Evolutionary conservation across 2,113 vertebrate species (phyloP), one percentile per base, ranked within the genome.

Genomic region (Pelusios castaneus): DNA sequence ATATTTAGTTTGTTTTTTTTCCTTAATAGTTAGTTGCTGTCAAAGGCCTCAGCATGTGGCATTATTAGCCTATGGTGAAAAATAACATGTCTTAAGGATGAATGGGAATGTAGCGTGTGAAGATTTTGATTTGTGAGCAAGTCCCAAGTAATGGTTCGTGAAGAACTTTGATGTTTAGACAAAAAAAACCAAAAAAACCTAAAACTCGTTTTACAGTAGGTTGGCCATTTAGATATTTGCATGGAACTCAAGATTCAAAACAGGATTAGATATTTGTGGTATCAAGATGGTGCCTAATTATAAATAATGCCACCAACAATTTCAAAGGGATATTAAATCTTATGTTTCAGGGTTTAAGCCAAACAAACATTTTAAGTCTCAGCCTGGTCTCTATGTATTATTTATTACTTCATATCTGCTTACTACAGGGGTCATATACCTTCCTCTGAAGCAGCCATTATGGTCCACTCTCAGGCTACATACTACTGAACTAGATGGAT

Each of bases 401-500:
- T 2, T 31, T 22, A 31, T 7, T 54, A 52, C 12, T 41, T 19
- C 63, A 0, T 11, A 2, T 77, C 80, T 54, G 14, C 45, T 7
- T 56, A 43, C 13, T 82, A 25, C 10, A 47, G 47, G 22, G 12
- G 89, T 77, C 81, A 84, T 38, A 5, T 1, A 6, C 25, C 92
- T 80, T 77, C 10, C 51, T 41, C 45, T 89, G 79, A 43, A 13
- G 10, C 12, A 17, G 83, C 78, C 60, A 89, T 41, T 70, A 47
- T 34, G 1, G 1, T 24, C 49, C 47, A 34, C 2, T 45, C 25
- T 63, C 51, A 51, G 45, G 24, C 27, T 3, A 10, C 17, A 0
- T n/a, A n/a, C n/a, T 31, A 49, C 78, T 4, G 17, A 16, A n/a
- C 58, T 27, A 8, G 55, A 56, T 22, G 9, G 7, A 27, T 2